Evolutionary conservation across 1,140 invertebrate genomes (phyloP), one percentile per base, ranked within the genome.

Genomic region (Apis mellifera): DNA sequence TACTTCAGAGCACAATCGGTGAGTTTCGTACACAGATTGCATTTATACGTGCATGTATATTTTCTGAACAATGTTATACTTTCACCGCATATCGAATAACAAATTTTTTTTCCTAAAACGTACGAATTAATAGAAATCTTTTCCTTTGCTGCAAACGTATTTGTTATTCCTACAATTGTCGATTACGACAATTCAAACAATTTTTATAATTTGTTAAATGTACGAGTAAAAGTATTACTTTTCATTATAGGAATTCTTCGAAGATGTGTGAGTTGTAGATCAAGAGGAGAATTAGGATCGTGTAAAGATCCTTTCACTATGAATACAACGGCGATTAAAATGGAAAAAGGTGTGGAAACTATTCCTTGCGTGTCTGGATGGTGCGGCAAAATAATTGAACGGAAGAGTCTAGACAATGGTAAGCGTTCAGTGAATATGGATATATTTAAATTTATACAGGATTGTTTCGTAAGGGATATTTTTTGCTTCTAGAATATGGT

Each of bases 361-460:
- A 95, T 96, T 12, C 97, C 97, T 1, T 99, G 98, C 92, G 97
- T 97, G 15, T 98, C 97, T 12, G 98, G 98, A 52, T 99, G 98
- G 98, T 99, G 98, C 90, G 97, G 96, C 13, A 99, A 99, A 95
- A 96, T 98, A 62, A 96, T 98, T 42, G 98, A 98, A 93, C 97
- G 96, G 57, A 95, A 95, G 84, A 96, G 96, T 91, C 83, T 94
- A 60, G 93, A 94, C 52, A 94, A 94, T 92, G 95, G 95, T 94
- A 91, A 88, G 83, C 21, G 32, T n/a, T n/a, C 9, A 9, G 19
- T 42, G 1, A 8, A 57, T 26, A 42, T 1, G n/a, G 32, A 42
- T 42, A 42, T 4, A n/a, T 50, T 12, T 21, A 15, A 7, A 26
- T 21, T 26, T 59, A 2, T 57, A 57, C 1, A 9, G 2, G 12